Percentiles rank a stretch among this genome's conserved stretches.
These are phyloP conservation scores for Drymodes brunneopygia DNA, from an alignment of 2,113 vertebrate species.

Conservation along the genomic window DNA sequence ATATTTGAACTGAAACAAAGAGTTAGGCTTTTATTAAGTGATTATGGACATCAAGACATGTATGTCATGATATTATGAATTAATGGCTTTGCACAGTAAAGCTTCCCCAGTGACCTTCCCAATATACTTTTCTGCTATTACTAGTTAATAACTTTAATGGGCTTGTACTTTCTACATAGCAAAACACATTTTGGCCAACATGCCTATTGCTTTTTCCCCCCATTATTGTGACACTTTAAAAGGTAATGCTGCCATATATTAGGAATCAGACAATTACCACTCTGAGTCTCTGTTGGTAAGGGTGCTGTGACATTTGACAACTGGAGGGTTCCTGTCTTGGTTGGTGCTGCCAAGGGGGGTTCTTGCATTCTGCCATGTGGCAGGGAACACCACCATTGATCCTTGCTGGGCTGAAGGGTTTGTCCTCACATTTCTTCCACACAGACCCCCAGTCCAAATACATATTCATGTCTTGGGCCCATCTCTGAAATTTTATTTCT, in stretches of 20 bases:
- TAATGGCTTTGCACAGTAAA: not conserved
- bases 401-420: not conserved
- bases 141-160: not conserved
- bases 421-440: not conserved
- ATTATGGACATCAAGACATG: not conserved
- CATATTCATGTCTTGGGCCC: not conserved
- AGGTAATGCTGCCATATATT: not conserved
- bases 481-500: not conserved
- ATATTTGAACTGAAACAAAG: not conserved
- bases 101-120: not conserved
- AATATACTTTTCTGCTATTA: not conserved
- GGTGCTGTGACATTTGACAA: not conserved
- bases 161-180: not conserved
- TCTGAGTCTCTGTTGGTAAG: not conserved
- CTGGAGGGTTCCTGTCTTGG: not conserved
- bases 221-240: not conserved
- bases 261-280: not conserved
- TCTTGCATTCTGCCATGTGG: not conserved
- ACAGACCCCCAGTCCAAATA: not conserved
- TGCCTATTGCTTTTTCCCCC: fast-evolving
- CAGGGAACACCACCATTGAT: not conserved
- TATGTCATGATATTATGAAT: not conserved
- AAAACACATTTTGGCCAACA: not conserved
- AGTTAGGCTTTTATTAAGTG: not conserved
- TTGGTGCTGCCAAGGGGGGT: not conserved